phyloP scores from a whole-genome alignment of 2,797 vertebrate genomes.

The Crenichthys baileyi region DNA sequence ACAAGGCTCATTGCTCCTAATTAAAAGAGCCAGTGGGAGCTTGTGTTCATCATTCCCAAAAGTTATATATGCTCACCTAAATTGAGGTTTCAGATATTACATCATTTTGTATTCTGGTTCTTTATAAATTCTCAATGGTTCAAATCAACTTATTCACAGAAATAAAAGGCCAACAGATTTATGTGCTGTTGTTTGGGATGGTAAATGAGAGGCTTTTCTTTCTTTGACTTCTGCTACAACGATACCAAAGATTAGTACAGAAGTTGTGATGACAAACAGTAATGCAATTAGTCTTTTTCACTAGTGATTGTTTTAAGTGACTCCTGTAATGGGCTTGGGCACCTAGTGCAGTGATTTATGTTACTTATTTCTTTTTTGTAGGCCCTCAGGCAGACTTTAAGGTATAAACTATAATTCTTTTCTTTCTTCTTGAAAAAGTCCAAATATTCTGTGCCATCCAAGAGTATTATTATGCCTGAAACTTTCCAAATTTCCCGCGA shows the following conservation, averaged over 20 bases:
- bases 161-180: slow-evolving; percentile 39
- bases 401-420: slow-evolving; percentile 18
- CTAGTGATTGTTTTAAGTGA: slow-evolving; percentile 81
- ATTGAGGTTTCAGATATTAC: slow-evolving; percentile 38
- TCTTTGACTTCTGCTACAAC: slow-evolving; percentile 46
- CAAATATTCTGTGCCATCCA: not conserved
- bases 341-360: slow-evolving; percentile 62
- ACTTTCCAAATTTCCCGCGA: not conserved
- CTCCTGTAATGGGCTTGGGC: slow-evolving; percentile 75
- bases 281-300: slow-evolving; percentile 72
- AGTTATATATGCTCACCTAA: slow-evolving; percentile 41
- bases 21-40: slow-evolving; percentile 53
- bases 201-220: slow-evolving; percentile 56
- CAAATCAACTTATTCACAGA: slow-evolving; percentile 28
- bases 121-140: slow-evolving; percentile 8
- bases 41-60: slow-evolving; percentile 45
- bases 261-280: slow-evolving; percentile 69
- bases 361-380: slow-evolving; percentile 39
- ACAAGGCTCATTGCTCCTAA: slow-evolving; percentile 68
- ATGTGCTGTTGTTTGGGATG: slow-evolving; percentile 32
- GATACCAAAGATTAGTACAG: slow-evolving; percentile 67
- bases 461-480: not conserved
- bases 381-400: slow-evolving; percentile 30
- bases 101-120: slow-evolving; percentile 28
- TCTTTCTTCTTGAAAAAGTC: no score